Conservation (phyloP, 1,140 invertebrate genomes). For the Drosophila lowei region DNA sequence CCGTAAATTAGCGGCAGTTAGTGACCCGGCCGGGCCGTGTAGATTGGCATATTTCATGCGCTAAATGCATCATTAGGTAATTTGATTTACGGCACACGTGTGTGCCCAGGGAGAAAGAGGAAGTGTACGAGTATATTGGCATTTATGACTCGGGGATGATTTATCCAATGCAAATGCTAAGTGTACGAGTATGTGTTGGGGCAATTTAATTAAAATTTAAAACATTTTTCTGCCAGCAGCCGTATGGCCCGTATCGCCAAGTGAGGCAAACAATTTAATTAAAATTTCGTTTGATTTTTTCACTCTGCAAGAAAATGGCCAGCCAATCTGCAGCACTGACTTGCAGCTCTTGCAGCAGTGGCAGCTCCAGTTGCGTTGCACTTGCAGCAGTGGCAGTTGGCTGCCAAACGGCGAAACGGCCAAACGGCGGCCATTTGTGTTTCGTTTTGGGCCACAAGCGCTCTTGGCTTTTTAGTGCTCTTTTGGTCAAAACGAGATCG, state of each 20-base stretch:
- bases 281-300: constrained; percentile 63
- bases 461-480: constrained; percentile 28
- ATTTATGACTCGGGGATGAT: constrained; percentile 10
- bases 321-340: constrained; percentile 44
- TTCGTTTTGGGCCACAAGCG: constrained; percentile 64
- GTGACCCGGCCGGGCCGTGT: constrained; percentile 54
- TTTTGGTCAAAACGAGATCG: constrained; percentile 76
- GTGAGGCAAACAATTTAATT: constrained; percentile 70
- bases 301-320: constrained; percentile 62
- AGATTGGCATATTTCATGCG: constrained; percentile 77
- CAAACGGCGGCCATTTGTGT: constrained; percentile 43
- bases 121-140: constrained; percentile 18
- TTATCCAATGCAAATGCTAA: constrained; percentile 23
- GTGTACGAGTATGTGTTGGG: constrained; percentile 8
- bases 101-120: constrained; percentile 10
- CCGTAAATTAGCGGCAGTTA: constrained; percentile 78
- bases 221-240: constrained; percentile 38
- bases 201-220: constrained; percentile 52
- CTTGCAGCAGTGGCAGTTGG: constrained; percentile 26
- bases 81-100: constrained; percentile 74
- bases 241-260: constrained; percentile 23
- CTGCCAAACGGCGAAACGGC: constrained; percentile 29
- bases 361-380: constrained; percentile 16
- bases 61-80: constrained; percentile 79
- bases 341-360: constrained; percentile 9